phyloP scores from a whole-genome alignment of 1,140 invertebrate genomes.

The Galleria mellonella region DNA sequence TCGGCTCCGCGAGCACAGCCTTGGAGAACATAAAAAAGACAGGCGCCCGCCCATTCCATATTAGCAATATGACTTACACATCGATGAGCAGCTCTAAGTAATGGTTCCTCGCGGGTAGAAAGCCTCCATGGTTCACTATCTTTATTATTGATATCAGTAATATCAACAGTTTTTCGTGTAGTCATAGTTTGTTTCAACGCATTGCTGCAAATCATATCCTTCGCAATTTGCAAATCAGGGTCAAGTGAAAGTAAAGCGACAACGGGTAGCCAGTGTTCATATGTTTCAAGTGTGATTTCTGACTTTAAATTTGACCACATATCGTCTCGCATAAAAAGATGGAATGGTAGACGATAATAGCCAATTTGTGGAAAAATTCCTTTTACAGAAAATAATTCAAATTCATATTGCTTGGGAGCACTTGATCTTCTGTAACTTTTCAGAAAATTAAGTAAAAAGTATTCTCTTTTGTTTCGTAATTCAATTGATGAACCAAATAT shows the following conservation, averaged over 20 bases:
- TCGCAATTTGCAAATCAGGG: slow-evolving; percentile 55
- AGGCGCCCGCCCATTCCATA: slow-evolving; percentile 72
- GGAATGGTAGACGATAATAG: slow-evolving; percentile 64
- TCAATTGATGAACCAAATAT: slow-evolving; percentile 35
- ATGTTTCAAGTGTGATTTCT: slow-evolving; percentile 69
- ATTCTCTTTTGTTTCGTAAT: slow-evolving; percentile 51
- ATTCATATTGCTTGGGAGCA: slow-evolving; percentile 65
- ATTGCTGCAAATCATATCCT: slow-evolving; percentile 72
- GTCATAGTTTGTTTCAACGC: slow-evolving; percentile 73
- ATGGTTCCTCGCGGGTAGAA: slow-evolving; percentile 51
- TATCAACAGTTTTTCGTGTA: slow-evolving; percentile 39
- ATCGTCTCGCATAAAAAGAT: slow-evolving; percentile 63
- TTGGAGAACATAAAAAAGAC: slow-evolving; percentile 69
- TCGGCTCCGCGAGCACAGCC: slow-evolving; percentile 72
- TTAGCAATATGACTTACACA: slow-evolving; percentile 68
- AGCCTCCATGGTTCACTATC: slow-evolving; percentile 54
- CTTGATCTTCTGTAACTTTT: slow-evolving; percentile 62
- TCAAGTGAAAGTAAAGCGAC: slow-evolving; percentile 55
- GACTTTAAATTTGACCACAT: slow-evolving; percentile 71
- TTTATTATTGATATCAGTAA: slow-evolving; percentile 29
- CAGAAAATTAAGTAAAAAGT: slow-evolving; percentile 61
- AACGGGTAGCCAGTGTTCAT: slow-evolving; percentile 64
- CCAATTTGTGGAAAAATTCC: slow-evolving; percentile 71
- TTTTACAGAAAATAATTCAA: slow-evolving; percentile 68
- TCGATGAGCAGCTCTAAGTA: slow-evolving; percentile 57